phyloP scores from a whole-genome alignment of 2,113 vertebrate genomes.

The Chaetorhynchus papuensis region DNA sequence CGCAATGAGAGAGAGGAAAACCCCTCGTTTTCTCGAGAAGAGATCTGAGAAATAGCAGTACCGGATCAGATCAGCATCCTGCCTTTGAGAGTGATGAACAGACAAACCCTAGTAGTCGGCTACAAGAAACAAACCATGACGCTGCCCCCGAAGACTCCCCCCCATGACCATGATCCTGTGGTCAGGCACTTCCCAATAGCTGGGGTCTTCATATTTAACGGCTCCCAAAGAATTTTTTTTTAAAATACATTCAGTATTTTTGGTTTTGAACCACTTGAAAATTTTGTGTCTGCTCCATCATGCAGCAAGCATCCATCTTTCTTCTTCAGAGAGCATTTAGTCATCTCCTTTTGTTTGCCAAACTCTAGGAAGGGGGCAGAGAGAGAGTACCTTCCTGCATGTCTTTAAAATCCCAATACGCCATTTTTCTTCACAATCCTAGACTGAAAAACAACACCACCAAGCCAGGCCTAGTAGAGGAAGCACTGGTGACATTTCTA shows the following conservation, averaged over 20 bases:
- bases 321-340: background rate
- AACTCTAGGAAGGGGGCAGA: background rate
- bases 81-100: background rate
- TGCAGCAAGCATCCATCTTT: background rate
- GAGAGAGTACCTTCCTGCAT: background rate
- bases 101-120: background rate
- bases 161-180: background rate
- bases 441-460: background rate
- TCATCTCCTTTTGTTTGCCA: background rate
- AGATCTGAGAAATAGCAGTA: background rate
- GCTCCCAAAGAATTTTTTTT: background rate
- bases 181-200: background rate
- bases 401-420: background rate
- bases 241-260: background rate
- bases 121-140: fast-evolving
- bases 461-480: background rate
- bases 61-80: background rate
- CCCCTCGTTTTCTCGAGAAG: background rate
- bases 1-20: background rate
- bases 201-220: background rate
- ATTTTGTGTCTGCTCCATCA: background rate
- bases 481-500: background rate
- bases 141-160: background rate
- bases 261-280: background rate
- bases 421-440: background rate